Base-by-base conservation (phyloP, 2,888 invertebrate genomes). In the Busseola fusca region DNA sequence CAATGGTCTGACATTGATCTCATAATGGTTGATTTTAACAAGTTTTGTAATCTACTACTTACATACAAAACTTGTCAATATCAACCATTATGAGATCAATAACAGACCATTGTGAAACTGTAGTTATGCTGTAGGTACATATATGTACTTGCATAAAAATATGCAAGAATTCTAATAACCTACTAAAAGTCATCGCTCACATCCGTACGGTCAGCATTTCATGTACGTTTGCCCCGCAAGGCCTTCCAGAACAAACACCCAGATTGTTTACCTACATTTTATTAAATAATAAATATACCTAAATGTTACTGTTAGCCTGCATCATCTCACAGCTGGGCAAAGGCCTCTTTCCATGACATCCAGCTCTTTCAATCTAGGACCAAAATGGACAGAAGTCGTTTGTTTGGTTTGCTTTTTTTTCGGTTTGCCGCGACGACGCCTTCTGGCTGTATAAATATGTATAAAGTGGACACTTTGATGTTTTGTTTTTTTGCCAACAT, bases 201-300 rank as follows among this genome's bases (percentile, higher is more conserved):
- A 69, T 69, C 62, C 54, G 57, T 56, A 56, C 60, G 50, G 58
- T 69, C 68, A 70, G 71, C 76, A 54, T 58, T 58, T 68, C 54
- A 34, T 34, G 34, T 34, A 34, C 34, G 34, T 34, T 34, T 34
- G 34, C 5, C 34, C 34, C 34, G 5, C 34, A 34, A 34, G 34
- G 34, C 7, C 34, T 34, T 7, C 5, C 34, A 34, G 34, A 34
- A 7, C n/a, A 34, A 5, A 34, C 34, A 34, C 34, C 37, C 59
- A 60, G 27, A 54, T 60, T 69, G 72, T 80, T 69, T 57, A 59
- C 48, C 7, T 60, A 40, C 27, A 25, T 57, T 80, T 68, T 58
- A 63, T 65, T 54, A 52, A 52, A 58, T 67, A 56, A 62, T 72
- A 75, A 60, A 64, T 76, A 34, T 60, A 56, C 18, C 4, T 27